phyloP scores from a whole-genome alignment of 1,140 invertebrate species.

The Diachasmimorpha longicaudata region DNA sequence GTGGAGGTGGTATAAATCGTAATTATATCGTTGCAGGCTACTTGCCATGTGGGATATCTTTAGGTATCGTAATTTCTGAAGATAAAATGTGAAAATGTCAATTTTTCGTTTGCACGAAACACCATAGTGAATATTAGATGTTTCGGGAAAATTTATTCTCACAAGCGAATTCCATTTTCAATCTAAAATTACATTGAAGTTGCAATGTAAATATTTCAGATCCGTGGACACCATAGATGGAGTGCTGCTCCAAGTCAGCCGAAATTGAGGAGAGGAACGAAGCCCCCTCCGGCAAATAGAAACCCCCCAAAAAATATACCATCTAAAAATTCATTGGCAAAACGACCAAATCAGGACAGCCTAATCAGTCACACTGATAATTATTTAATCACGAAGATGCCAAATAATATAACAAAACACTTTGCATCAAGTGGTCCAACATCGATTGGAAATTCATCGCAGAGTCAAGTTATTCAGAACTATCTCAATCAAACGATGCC shows the following conservation, averaged over 20 bases:
- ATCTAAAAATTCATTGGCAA: slow-evolving; percentile 23
- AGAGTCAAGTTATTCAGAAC: slow-evolving; percentile 46
- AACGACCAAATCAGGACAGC: slow-evolving; percentile 30
- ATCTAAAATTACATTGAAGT: no score
- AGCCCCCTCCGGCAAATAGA: slow-evolving; percentile 19
- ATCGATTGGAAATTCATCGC: slow-evolving; percentile 10
- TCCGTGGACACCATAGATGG: slow-evolving; percentile 23
- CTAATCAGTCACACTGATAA: slow-evolving; percentile 16
- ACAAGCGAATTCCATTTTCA: no score
- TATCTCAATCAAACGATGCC: slow-evolving; percentile 50
- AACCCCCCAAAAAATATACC: slow-evolving; percentile 11
- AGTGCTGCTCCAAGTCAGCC: slow-evolving; percentile 26
- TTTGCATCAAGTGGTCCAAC: slow-evolving; percentile 27
- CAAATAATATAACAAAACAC: slow-evolving; percentile 38
- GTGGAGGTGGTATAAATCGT: slow-evolving; percentile 30
- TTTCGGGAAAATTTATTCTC: background rate
- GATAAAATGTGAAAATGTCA: slow-evolving; percentile 6
- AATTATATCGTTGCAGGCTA: slow-evolving; percentile 58
- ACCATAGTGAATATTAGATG: background rate
- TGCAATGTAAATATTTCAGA: slow-evolving; percentile 31
- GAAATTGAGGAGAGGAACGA: slow-evolving; percentile 32
- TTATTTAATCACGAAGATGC: slow-evolving; percentile 37
- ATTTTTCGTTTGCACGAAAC: background rate
- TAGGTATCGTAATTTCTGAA: slow-evolving; percentile 54
- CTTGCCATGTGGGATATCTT: slow-evolving; percentile 58